Conservation (phyloP, 2,797 vertebrate genomes). For the Merluccius polli region DNA sequence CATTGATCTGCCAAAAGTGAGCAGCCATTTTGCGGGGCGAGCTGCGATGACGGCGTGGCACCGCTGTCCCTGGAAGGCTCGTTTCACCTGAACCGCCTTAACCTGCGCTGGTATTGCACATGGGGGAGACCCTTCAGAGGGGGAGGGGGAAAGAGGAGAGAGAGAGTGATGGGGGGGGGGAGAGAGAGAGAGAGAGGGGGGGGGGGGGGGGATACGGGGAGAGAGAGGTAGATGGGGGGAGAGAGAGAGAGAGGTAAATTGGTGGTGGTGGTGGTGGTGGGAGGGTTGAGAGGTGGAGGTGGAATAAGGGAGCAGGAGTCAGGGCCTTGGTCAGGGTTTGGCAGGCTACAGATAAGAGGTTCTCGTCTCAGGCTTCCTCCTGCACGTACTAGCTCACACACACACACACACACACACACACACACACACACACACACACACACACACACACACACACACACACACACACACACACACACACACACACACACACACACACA, state of each 20-base stretch:
- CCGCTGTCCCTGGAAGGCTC: conserved; percentile 65
- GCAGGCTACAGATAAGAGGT: conserved; percentile 61
- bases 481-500: background rate
- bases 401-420: conserved; percentile 27
- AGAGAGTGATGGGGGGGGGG: background rate
- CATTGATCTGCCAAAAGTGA: conserved; percentile 70
- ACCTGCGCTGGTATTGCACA: conserved; percentile 26
- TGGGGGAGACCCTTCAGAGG: conserved; percentile 36
- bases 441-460: conserved; percentile 17
- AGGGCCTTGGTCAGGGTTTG: conserved; percentile 59
- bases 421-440: conserved; percentile 44
- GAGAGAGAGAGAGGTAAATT: background rate
- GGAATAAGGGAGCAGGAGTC: conserved; percentile 28
- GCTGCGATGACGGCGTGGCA: conserved; percentile 29
- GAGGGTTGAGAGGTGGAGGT: background rate
- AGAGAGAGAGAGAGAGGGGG: conserved; percentile 13
- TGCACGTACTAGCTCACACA: conserved; percentile 19
- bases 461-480: conserved; percentile 3
- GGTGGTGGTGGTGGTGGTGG: too few relatives aligned
- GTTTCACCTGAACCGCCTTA: conserved; percentile 63
- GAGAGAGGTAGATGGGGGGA: conserved; percentile 17
- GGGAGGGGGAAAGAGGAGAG: background rate
- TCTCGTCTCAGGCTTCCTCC: conserved; percentile 44
- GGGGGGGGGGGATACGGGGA: background rate
- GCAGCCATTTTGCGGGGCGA: conserved; percentile 60